A percentile compares a stretch with the other conserved stretches of the same genome.
phyloP scores from a whole-genome alignment of 1,140 invertebrate species.

The Ladona fulva region DNA sequence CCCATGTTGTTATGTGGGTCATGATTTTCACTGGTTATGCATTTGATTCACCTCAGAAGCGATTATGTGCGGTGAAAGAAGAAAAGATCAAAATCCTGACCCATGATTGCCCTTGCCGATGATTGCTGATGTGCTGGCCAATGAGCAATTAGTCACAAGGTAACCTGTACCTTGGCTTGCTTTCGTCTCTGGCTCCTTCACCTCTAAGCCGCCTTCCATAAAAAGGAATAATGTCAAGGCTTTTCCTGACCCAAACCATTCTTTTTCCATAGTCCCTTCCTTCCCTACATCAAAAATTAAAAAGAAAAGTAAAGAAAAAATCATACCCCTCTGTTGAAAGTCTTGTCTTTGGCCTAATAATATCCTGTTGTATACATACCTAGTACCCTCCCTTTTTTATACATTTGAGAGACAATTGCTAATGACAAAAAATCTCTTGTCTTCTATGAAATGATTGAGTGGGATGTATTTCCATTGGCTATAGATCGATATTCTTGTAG shows the following conservation, averaged over 20 bases:
- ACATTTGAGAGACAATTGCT: not conserved
- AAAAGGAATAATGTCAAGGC: not conserved
- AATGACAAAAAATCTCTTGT: constrained; percentile 8
- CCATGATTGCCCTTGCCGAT: not conserved
- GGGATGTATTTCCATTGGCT: not conserved
- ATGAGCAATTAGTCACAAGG: not conserved
- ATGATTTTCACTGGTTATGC: too few relatives aligned
- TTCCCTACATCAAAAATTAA: not conserved
- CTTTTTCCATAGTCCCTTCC: not conserved
- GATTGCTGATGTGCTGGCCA: not conserved
- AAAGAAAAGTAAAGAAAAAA: too few relatives aligned
- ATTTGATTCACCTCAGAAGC: too few relatives aligned
- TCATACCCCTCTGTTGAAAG: not conserved
- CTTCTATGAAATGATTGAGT: not conserved
- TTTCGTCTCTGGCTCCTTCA: not conserved
- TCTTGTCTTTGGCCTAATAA: constrained; percentile 3
- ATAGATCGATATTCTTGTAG: not conserved
- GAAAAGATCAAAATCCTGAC: not conserved
- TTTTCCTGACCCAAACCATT: not conserved
- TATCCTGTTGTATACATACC: too few relatives aligned
- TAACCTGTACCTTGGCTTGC: not conserved
- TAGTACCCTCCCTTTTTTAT: not conserved
- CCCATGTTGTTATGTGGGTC: too few relatives aligned
- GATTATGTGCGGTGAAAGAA: too few relatives aligned
- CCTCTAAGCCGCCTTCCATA: not conserved